Percentiles rank a stretch among this genome's conserved stretches.
phyloP scores from a whole-genome alignment of 2,113 vertebrate genomes.

The Melanotaenia duboulayi region DNA sequence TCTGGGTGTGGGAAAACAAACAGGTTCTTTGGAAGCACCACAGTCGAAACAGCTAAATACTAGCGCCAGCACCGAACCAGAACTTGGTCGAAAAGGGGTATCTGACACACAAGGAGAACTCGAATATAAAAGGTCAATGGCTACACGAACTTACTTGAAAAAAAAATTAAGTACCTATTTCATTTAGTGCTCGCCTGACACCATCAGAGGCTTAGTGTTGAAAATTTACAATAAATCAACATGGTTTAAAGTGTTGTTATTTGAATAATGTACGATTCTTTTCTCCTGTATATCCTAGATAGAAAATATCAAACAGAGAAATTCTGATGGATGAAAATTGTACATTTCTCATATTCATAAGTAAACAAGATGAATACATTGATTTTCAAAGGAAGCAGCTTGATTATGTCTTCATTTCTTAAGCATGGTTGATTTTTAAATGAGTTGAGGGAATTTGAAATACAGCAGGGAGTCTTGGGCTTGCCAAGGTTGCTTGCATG shows the following conservation, averaged over 20 bases:
- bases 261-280: slow-evolving; percentile 68
- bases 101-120: slow-evolving; percentile 10
- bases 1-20: too few relatives aligned
- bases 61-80: too few relatives aligned
- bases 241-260: slow-evolving; percentile 42
- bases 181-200: slow-evolving; percentile 3
- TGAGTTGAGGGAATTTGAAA: slow-evolving; percentile 75
- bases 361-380: slow-evolving; percentile 79
- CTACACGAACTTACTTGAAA: background rate
- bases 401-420: slow-evolving; percentile 81
- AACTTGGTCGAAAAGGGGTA: too few relatives aligned
- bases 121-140: slow-evolving; percentile 15
- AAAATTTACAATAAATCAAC: slow-evolving; percentile 39
- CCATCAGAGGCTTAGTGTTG: slow-evolving; percentile 23
- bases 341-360: slow-evolving; percentile 78
- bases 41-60: too few relatives aligned
- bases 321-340: slow-evolving; percentile 71
- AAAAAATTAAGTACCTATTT: slow-evolving; percentile 12
- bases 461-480: slow-evolving; percentile 73
- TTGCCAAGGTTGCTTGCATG: slow-evolving; percentile 78
- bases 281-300: slow-evolving; percentile 51
- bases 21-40: too few relatives aligned
- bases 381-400: slow-evolving; percentile 78
- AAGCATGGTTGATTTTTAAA: slow-evolving; percentile 79
- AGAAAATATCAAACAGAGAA: slow-evolving; percentile 61